Conservation (phyloP, 2,888 invertebrate species). For the Tachina fera region DNA sequence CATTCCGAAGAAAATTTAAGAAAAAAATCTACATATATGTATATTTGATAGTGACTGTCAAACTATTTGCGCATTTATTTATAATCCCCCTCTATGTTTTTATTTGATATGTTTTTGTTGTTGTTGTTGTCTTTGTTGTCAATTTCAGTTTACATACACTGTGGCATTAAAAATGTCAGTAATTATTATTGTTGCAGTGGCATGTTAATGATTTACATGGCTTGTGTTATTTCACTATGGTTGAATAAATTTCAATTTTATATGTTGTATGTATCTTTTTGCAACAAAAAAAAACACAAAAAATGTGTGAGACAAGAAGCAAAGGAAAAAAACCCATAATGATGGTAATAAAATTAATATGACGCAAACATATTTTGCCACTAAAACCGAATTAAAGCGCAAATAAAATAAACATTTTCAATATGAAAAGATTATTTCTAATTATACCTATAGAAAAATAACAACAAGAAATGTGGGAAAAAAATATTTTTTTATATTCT, state of each 20-base stretch:
- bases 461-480: no score
- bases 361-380: slow-evolving; percentile 40
- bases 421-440: no score
- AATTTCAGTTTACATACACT: slow-evolving; percentile 2
- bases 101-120: slow-evolving; percentile 18
- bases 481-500: no score
- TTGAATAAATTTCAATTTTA: slow-evolving; percentile 57
- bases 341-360: slow-evolving; percentile 33
- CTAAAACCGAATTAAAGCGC: background rate
- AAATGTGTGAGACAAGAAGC: background rate
- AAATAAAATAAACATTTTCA: background rate
- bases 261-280: background rate
- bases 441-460: no score
- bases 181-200: slow-evolving; percentile 68
- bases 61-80: background rate
- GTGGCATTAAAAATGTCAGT: slow-evolving; percentile 63
- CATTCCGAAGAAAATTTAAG: background rate
- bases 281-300: background rate
- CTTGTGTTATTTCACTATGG: slow-evolving; percentile 47
- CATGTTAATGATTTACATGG: slow-evolving; percentile 62
- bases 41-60: background rate
- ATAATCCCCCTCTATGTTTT: background rate
- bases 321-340: slow-evolving; percentile 23
- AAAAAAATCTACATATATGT: background rate
- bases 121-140: slow-evolving; percentile 24